phyloP scores from a whole-genome alignment of 1,140 invertebrate genomes.

The Polyergus mexicanus region DNA sequence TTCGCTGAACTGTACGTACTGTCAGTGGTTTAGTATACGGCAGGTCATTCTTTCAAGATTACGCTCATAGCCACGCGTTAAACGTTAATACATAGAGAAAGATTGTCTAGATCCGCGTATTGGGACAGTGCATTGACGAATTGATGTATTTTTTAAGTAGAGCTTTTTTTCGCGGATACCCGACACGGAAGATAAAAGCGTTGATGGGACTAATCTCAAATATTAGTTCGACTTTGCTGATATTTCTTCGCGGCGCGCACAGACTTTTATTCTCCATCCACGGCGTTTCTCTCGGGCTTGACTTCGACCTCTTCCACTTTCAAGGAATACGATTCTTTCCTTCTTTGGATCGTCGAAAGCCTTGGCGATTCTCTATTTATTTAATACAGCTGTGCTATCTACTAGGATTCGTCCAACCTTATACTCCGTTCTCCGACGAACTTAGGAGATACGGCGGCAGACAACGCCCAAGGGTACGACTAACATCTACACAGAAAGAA shows the following conservation, averaged over 20 bases:
- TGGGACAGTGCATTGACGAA: neutral
- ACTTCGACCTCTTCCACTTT: constrained; percentile 51
- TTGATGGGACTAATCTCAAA: constrained; percentile 52
- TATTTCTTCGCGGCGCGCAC: constrained; percentile 54
- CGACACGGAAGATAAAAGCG: constrained; percentile 6
- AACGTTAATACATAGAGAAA: constrained; percentile 7
- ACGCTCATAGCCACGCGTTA: constrained; percentile 38
- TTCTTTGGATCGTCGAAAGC: constrained; percentile 59
- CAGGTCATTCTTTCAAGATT: constrained; percentile 71
- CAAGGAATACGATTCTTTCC: constrained; percentile 50
- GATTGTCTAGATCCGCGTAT: neutral
- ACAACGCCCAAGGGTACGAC: constrained; percentile 75
- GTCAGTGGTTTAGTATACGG: constrained; percentile 31
- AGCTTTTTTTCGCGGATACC: neutral
- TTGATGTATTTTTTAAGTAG: constrained; percentile 19
- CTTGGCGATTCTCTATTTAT: constrained; percentile 76
- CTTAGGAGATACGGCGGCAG: constrained; percentile 76
- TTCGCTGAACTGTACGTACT: constrained; percentile 23
- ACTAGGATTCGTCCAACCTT: constrained; percentile 52
- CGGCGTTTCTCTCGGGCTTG: constrained; percentile 42
- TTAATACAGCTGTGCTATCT: constrained; percentile 76
- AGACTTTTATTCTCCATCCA: constrained; percentile 41
- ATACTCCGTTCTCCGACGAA: constrained; percentile 59
- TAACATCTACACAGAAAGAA: constrained; percentile 51
- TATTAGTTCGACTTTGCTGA: constrained; percentile 58